Conservation (phyloP, 2,797 vertebrate genomes). For the Bradypus variegatus region DNA sequence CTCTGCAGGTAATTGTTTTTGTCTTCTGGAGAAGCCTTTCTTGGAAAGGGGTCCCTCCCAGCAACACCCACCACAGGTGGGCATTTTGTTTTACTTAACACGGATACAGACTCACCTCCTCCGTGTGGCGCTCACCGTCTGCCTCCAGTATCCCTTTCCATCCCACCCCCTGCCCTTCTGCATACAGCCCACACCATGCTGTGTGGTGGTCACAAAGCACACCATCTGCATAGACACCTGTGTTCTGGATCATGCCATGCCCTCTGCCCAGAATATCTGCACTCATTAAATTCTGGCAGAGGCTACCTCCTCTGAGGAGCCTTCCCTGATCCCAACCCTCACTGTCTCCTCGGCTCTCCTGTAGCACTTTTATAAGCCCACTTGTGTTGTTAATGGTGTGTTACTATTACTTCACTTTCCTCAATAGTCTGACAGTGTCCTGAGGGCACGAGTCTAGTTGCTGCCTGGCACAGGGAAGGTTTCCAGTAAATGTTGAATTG, state of each 20-base stretch:
- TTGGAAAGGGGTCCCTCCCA: no score
- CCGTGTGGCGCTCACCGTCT: not conserved
- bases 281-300: not conserved
- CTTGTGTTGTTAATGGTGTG: not conserved
- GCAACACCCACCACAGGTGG: no score
- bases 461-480: not conserved
- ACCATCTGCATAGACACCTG: not conserved
- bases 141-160: not conserved
- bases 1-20: no score
- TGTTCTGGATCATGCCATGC: not conserved
- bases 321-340: not conserved
- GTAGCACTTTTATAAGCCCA: not conserved
- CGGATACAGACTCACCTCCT: not conserved
- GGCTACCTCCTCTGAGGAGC: not conserved
- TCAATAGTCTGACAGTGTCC: not conserved
- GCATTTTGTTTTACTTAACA: no score
- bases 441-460: not conserved
- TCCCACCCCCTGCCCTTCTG: not conserved
- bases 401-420: not conserved
- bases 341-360: not conserved
- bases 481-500: not conserved
- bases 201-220: not conserved
- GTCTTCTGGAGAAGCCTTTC: no score
- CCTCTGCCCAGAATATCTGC: not conserved
- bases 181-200: not conserved